Percentiles rank a stretch among this genome's conserved stretches.
Conservation (phyloP, 2,888 invertebrate genomes). For the Nomada ruficornis region DNA sequence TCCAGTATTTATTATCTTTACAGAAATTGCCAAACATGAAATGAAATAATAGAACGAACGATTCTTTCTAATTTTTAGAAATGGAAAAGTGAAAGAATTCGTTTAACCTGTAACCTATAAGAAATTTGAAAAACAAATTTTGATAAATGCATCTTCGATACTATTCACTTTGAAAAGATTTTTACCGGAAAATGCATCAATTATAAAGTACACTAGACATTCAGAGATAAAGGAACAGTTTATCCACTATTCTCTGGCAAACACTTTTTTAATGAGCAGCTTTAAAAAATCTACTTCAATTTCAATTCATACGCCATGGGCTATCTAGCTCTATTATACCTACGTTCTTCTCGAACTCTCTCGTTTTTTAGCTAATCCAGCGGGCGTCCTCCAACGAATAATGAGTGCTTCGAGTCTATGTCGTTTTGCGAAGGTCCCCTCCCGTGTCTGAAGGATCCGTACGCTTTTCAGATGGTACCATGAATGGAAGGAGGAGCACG, state of each 20-base stretch:
- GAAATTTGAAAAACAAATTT: too few species aligned
- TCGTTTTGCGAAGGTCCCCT: conserved; percentile 17
- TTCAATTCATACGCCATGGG: conserved; percentile 15
- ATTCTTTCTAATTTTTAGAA: too few species aligned
- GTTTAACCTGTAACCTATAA: too few species aligned
- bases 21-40: background rate
- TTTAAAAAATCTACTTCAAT: background rate
- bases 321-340: conserved; percentile 1
- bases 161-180: too few species aligned
- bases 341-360: background rate
- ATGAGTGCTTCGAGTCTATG: conserved; percentile 53
- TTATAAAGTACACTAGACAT: too few species aligned
- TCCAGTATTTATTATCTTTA: background rate
- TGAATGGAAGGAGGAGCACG: conserved; percentile 57
- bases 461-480: conserved; percentile 45
- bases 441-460: conserved; percentile 39
- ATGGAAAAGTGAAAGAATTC: too few species aligned
- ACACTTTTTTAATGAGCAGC: background rate
- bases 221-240: too few species aligned
- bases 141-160: too few species aligned
- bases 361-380: conserved; percentile 18
- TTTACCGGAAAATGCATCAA: background rate
- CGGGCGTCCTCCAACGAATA: conserved; percentile 33
- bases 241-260: background rate
- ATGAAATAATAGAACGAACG: background rate